phyloP scores from a whole-genome alignment of 1,140 invertebrate species.

The Zaprionus gabonicus region DNA sequence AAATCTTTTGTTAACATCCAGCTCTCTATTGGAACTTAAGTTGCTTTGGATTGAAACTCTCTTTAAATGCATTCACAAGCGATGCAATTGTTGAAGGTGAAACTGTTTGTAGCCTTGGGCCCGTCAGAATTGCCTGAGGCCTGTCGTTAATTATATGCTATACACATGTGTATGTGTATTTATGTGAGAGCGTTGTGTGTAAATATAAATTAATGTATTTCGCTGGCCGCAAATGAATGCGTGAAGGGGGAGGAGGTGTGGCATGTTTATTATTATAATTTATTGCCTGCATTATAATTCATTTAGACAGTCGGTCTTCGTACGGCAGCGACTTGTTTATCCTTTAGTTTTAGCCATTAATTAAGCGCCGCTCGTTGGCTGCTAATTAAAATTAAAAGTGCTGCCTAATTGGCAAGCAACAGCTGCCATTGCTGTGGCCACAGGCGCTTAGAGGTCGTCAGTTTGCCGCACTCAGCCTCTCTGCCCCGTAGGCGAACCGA shows the following conservation, averaged over 20 bases:
- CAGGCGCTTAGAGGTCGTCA: too few relatives aligned
- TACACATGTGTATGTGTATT: conserved; percentile 18
- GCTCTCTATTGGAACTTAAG: too few relatives aligned
- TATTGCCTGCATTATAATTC: conserved; percentile 75
- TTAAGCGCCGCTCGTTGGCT: conserved; percentile 66
- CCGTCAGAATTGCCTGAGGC: background rate
- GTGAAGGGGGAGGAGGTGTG: conserved; percentile 5
- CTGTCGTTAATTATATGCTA: conserved; percentile 66
- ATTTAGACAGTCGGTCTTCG: conserved; percentile 43
- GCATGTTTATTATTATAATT: conserved; percentile 76
- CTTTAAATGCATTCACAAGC: background rate
- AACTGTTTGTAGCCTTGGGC: background rate
- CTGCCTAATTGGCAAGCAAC: conserved; percentile 73
- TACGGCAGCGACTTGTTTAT: conserved; percentile 22
- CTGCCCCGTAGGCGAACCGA: background rate
- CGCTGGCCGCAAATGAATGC: conserved; percentile 13
- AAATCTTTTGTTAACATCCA: too few relatives aligned
- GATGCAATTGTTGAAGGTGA: background rate
- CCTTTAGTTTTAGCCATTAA: conserved; percentile 67
- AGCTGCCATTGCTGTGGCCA: conserved; percentile 43
- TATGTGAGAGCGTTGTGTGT: conserved; percentile 6
- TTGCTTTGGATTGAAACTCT: too few relatives aligned
- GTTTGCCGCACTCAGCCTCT: too few relatives aligned
- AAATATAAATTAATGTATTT: conserved; percentile 69
- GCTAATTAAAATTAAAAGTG: conserved; percentile 81